Percentiles rank a stretch among this genome's conserved stretches.
Conservation (phyloP, 2,888 invertebrate species). For the Patella pellucida region DNA sequence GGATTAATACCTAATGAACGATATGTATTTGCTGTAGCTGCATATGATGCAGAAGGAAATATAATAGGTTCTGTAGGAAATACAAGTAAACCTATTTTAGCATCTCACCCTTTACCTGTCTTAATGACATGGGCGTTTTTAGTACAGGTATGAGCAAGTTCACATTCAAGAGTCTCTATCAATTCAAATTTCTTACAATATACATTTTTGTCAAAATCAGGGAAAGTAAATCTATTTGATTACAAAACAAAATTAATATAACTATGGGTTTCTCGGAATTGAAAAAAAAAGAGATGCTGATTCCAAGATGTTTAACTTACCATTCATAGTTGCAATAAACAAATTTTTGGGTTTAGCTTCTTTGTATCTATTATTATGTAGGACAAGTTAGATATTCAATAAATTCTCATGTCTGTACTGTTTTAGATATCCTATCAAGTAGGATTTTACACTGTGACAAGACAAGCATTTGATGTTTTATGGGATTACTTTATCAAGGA, state of each 20-base stretch:
- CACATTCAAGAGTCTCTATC: too few species aligned
- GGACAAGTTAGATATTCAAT: too few species aligned
- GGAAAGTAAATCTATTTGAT: too few species aligned
- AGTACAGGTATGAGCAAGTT: conserved; percentile 52
- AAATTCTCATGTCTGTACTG: too few species aligned
- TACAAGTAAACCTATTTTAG: conserved; percentile 67
- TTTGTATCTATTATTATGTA: background rate
- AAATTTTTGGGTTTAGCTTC: too few species aligned
- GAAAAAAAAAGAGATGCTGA: too few species aligned
- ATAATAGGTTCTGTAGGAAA: conserved; percentile 69
- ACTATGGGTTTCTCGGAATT: too few species aligned
- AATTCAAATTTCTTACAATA: too few species aligned
- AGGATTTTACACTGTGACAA: conserved; percentile 59
- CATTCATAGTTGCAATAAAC: too few species aligned
- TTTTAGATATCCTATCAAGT: conserved; percentile 68
- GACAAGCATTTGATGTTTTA: conserved; percentile 61
- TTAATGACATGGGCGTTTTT: conserved; percentile 69
- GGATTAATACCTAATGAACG: conserved; percentile 64
- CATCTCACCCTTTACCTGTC: conserved; percentile 67
- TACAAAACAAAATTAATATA: too few species aligned
- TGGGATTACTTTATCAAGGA: conserved; percentile 69
- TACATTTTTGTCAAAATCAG: too few species aligned
- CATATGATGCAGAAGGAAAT: conserved; percentile 68
- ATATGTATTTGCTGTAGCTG: conserved; percentile 70
- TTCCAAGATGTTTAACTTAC: too few species aligned